A percentile compares a stretch with the other conserved stretches of the same genome.
phyloP scores from a whole-genome alignment of 92 coral and sea anemone genomes.

The Metridium senile region DNA sequence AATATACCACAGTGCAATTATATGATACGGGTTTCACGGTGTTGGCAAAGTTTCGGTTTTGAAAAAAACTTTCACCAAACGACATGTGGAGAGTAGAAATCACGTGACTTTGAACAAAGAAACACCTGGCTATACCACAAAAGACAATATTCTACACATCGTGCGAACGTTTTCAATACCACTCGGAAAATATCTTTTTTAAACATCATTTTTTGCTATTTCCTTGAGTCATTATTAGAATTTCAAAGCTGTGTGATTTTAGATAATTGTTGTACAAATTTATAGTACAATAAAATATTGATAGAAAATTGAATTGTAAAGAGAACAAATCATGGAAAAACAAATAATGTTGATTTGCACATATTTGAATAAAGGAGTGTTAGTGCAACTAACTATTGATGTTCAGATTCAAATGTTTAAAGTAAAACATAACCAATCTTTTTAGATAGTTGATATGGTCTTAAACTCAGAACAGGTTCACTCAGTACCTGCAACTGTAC shows the following conservation, averaged over 20 bases:
- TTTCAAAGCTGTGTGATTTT: neutral
- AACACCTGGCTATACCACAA: constrained; percentile 42
- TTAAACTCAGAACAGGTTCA: neutral
- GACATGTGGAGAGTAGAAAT: constrained; percentile 37
- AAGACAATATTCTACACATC: constrained; percentile 34
- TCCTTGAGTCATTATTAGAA: neutral
- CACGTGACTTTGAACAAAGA: constrained; percentile 48
- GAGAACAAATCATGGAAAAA: neutral
- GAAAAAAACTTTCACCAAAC: constrained; percentile 27
- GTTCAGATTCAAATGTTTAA: too few relatives aligned
- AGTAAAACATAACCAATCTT: too few relatives aligned
- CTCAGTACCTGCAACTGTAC: neutral
- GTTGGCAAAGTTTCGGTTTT: constrained; percentile 25
- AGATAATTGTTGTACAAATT: neutral
- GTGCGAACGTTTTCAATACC: constrained; percentile 21
- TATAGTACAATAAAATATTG: neutral
- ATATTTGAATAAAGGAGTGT: neutral
- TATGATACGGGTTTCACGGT: neutral
- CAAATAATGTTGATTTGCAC: neutral
- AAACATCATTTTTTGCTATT: neutral
- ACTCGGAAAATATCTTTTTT: constrained; percentile 9
- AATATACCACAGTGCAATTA: neutral
- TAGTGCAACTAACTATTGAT: too few relatives aligned
- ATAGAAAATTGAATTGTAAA: neutral
- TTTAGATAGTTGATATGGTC: too few relatives aligned